A percentile compares a stretch with the other conserved stretches of the same genome.
Conservation (phyloP, 2,113 vertebrate genomes). For the Podiceps cristatus region DNA sequence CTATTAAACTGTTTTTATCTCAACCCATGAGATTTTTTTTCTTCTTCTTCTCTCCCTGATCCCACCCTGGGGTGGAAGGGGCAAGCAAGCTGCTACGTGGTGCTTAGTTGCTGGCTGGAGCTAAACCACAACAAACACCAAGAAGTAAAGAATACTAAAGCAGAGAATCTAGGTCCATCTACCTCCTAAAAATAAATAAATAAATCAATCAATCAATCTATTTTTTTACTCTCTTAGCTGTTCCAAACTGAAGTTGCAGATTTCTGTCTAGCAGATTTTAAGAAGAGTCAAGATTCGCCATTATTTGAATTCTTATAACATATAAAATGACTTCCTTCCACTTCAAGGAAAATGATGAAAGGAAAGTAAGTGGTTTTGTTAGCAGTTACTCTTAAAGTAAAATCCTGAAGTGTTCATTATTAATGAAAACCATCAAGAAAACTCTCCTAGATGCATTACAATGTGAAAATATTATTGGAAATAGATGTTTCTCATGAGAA, state of each 20-base stretch:
- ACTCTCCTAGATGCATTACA: not conserved
- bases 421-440: not conserved
- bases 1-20: no score
- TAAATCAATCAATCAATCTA: not conserved
- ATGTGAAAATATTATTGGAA: not conserved
- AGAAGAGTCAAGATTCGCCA: not conserved
- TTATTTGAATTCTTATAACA: not conserved
- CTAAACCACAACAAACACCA: not conserved
- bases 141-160: not conserved
- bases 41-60: no score
- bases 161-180: not conserved
- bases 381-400: not conserved
- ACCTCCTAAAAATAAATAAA: not conserved
- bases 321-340: not conserved
- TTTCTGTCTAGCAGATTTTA: not conserved
- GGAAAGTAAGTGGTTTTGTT: not conserved
- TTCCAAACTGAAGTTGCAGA: not conserved
- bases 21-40: no score
- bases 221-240: not conserved
- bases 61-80: no score
- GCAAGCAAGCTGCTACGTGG: no score
- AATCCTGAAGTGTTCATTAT: not conserved
- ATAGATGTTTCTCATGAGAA: not conserved
- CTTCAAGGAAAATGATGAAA: not conserved
- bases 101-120: no score